These are phyloP conservation scores for Dryobota labecula DNA, from an alignment of 2,888 invertebrate species.

Conservation along the genomic window DNA sequence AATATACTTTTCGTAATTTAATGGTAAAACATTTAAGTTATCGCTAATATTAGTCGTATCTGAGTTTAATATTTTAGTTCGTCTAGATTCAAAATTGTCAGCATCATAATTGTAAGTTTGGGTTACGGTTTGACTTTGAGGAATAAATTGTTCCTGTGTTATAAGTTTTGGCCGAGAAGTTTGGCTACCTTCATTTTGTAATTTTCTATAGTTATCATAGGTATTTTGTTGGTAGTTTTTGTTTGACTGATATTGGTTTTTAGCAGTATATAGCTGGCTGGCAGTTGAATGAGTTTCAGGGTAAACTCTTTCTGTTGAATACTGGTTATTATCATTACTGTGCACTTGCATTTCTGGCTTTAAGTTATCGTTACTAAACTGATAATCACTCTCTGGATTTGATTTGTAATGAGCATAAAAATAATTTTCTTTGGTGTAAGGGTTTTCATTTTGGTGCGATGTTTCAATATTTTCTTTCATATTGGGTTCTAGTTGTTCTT, in stretches of 20 bases:
- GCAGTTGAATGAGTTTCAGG: slow-evolving; percentile 32
- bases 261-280: slow-evolving; percentile 15
- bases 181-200: slow-evolving; percentile 36
- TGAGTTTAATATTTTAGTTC: slow-evolving; percentile 65
- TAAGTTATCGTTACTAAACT: slow-evolving; percentile 35
- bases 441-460: slow-evolving; percentile 30
- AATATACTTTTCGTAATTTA: slow-evolving; percentile 52
- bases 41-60: slow-evolving; percentile 46
- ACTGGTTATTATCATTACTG: slow-evolving; percentile 31
- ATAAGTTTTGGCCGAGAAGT: slow-evolving; percentile 72
- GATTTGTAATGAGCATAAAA: slow-evolving; percentile 50
- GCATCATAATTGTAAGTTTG: slow-evolving; percentile 80
- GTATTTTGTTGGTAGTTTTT: slow-evolving; percentile 15
- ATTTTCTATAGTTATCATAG: slow-evolving; percentile 22
- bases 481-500: slow-evolving; percentile 75
- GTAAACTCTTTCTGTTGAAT: slow-evolving; percentile 44
- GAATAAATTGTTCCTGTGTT: slow-evolving; percentile 76
- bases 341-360: slow-evolving; percentile 38
- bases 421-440: slow-evolving; percentile 45
- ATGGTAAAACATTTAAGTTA: slow-evolving; percentile 60
- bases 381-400: slow-evolving; percentile 45
- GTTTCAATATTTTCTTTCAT: slow-evolving; percentile 59
- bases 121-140: slow-evolving; percentile 77
- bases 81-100: slow-evolving; percentile 72
- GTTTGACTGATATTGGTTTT: slow-evolving; percentile 27